A percentile compares a stretch with the other conserved stretches of the same genome.
Evolutionary conservation across 2,888 invertebrate species (phyloP).

Genomic region (Amiota communis): DNA sequence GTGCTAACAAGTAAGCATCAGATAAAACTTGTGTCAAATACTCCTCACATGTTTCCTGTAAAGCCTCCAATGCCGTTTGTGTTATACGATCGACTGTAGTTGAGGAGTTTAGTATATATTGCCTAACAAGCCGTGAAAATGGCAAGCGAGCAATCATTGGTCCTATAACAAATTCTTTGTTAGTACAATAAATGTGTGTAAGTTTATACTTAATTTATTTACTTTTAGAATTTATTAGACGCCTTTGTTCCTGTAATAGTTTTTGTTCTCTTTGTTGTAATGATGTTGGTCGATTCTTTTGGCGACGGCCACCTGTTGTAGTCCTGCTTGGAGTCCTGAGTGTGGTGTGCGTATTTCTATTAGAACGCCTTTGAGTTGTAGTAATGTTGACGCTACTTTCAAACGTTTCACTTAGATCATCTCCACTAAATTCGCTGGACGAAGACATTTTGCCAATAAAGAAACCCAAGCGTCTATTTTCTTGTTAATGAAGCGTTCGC

Average conservation of each 20-base stretch:
- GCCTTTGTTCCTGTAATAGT: background rate
- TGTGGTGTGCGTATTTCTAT: too few species aligned
- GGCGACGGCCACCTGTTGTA: background rate
- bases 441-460: too few species aligned
- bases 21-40: slow-evolving; percentile 9
- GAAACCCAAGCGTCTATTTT: too few species aligned
- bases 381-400: too few species aligned
- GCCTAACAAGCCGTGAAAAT: background rate
- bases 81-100: background rate
- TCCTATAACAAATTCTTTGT: slow-evolving; percentile 1
- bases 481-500: background rate
- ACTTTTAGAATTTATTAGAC: background rate
- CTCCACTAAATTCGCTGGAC: too few species aligned
- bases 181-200: background rate
- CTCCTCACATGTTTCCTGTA: slow-evolving; percentile 8
- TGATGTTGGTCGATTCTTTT: background rate
- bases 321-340: background rate
- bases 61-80: slow-evolving; percentile 2
- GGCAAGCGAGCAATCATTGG: slow-evolving; percentile 6
- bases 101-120: background rate
- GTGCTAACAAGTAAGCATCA: slow-evolving; percentile 5
- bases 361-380: too few species aligned
- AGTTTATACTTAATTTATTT: background rate
- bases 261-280: background rate
- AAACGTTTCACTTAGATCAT: too few species aligned